Evolutionary conservation across 2,888 invertebrate species (phyloP).

Genomic region (Ectemnius cavifrons): DNA sequence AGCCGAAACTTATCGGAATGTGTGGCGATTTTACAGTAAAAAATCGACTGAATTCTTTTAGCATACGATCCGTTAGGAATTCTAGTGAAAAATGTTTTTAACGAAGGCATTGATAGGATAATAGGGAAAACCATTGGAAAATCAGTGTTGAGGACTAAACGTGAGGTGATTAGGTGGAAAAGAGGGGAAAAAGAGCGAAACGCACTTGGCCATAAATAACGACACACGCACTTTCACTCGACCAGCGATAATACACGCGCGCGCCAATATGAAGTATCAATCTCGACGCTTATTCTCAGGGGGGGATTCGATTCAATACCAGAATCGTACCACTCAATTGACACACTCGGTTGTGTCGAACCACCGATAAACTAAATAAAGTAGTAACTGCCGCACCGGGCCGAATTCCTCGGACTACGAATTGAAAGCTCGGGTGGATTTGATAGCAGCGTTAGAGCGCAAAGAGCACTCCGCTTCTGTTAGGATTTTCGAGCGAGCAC

Average conservation of each 20-base stretch:
- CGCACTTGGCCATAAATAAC: slow-evolving; percentile 48
- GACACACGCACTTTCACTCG: slow-evolving; percentile 48
- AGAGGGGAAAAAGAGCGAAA: slow-evolving; percentile 36
- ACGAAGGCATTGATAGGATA: too few relatives aligned
- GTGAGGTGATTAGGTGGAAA: not conserved
- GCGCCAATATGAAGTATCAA: not conserved
- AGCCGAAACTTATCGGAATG: slow-evolving; percentile 9
- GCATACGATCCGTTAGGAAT: too few relatives aligned
- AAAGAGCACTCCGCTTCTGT: not conserved
- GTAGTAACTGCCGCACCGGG: too few relatives aligned
- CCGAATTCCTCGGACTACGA: too few relatives aligned
- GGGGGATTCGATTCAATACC: not conserved
- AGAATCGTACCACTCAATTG: too few relatives aligned
- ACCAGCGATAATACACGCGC: slow-evolving; percentile 28
- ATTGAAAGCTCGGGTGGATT: too few relatives aligned
- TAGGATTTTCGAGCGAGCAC: slow-evolving; percentile 29
- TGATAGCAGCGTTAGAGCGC: too few relatives aligned
- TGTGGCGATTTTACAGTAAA: not conserved
- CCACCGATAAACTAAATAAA: too few relatives aligned
- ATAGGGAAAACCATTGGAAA: not conserved
- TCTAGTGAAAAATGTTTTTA: too few relatives aligned
- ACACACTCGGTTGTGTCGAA: too few relatives aligned
- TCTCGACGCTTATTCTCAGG: not conserved
- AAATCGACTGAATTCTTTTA: too few relatives aligned
- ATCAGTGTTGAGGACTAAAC: not conserved